Base-by-base conservation (phyloP, 2,113 vertebrate genomes). In the Syngnathus floridae region DNA sequence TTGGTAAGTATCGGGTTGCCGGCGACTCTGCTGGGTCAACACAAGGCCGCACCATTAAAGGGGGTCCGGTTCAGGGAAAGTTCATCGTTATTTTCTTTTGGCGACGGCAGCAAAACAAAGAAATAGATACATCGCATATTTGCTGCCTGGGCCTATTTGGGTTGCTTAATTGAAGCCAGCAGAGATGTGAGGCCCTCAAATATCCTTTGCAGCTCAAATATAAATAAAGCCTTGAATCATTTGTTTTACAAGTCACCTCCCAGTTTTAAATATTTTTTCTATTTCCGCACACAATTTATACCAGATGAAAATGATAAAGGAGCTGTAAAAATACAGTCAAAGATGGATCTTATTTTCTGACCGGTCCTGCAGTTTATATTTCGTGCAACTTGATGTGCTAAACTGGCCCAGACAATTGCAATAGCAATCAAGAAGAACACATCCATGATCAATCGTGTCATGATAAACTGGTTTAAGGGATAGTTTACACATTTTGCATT, bases 1-100 rank as follows among this genome's bases (percentile, higher is more conserved):
- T 90, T 91, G 93, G 93, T 94, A 93, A 88, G 92, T 94, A 96
- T 98, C 95, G 85, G 84, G 91, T 97, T 97, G 92, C 93, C 92
- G 86, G 86, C 88, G 91, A 87, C 88, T 91, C 88, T 93, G 91
- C 92, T 94, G 88, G 94, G 94, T 98, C 95, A 95, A 91, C 89
- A 91, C 91, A 88, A 93, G 92, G 92, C 46, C 89, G 90, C 88
- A 88, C 93, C 93, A 93, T 95, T 95, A 94, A 94, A 95, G 89
- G 91, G 93, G 94, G 92, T 93, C 91, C 88, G 93, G 95, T 97
- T 99, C 97, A 99, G 93, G 91, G 93, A 97, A 98, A 98, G 97
- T 99, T 98, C 96, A 97, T 84, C 80, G 86, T 92, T 95, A 94
- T 96, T 97, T 97, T 96, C 93, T 93, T 95, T 97, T 93, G 84